Conservation (phyloP, 1,140 invertebrate species). For the Belonocnema kinseyi region DNA sequence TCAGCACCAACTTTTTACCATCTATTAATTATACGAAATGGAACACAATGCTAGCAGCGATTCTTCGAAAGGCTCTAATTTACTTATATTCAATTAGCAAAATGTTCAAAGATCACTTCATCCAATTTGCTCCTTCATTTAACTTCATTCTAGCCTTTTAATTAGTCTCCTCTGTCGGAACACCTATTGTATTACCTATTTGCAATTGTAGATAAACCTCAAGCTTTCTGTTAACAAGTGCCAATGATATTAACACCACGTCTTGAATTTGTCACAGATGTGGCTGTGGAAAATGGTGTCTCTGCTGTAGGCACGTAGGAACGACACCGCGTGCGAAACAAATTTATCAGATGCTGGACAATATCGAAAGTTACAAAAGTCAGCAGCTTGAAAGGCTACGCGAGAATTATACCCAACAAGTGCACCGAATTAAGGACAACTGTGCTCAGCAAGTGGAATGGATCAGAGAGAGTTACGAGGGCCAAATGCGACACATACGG, state of each 20-base stretch:
- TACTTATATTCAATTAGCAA: neutral
- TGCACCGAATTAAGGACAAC: constrained; percentile 92
- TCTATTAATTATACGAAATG: no score
- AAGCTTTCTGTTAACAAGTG: no score
- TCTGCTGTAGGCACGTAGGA: constrained; percentile 81
- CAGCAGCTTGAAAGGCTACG: constrained; percentile 90
- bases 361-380: constrained; percentile 92
- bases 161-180: neutral
- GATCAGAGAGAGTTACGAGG: constrained; percentile 93
- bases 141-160: neutral
- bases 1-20: no score
- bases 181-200: neutral
- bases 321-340: constrained; percentile 86
- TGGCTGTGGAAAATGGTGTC: constrained; percentile 79
- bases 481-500: constrained; percentile 89
- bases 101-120: neutral
- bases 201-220: no score
- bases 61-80: neutral
- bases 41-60: no score
- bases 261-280: constrained; percentile 74
- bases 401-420: constrained; percentile 94
- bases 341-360: constrained; percentile 90
- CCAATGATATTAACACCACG: no score
- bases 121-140: neutral
- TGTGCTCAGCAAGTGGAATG: constrained; percentile 94